These are phyloP conservation scores for Clarias laeviceps DNA, from an alignment of 2,797 vertebrate genomes.

Conservation along the genomic window DNA sequence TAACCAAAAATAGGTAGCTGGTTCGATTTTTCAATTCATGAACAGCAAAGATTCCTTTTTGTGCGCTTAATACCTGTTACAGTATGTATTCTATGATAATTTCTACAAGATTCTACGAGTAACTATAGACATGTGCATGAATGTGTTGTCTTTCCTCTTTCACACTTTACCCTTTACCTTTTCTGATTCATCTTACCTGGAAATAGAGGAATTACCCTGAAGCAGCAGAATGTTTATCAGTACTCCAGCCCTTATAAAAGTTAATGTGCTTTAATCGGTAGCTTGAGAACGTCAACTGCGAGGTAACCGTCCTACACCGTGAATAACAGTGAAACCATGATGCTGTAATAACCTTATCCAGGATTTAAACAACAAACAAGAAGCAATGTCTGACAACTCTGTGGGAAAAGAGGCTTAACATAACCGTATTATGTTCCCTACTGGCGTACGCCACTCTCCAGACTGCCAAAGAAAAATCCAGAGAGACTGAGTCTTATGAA, in stretches of 20 bases:
- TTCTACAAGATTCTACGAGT: too few relatives aligned
- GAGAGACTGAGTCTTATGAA: conserved; percentile 7
- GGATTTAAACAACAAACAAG: conserved; percentile 3
- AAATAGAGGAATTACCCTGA: background rate
- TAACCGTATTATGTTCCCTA: conserved; percentile 26
- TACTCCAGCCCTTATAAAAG: background rate
- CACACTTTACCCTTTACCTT: background rate
- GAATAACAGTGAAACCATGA: background rate
- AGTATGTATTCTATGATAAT: too few relatives aligned
- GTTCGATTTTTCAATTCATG: background rate
- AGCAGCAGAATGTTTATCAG: background rate
- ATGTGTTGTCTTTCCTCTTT: background rate
- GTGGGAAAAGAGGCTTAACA: conserved; percentile 35
- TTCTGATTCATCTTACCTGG: background rate
- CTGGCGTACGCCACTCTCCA: conserved; percentile 39
- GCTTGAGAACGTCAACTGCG: too few relatives aligned
- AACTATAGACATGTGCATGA: too few relatives aligned
- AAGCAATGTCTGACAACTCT: conserved; percentile 23
- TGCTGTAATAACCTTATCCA: conserved; percentile 2
- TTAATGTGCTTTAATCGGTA: background rate
- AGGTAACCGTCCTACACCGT: background rate
- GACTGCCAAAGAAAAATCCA: conserved; percentile 20
- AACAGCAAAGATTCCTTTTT: too few relatives aligned
- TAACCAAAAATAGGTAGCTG: background rate
- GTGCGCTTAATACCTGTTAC: too few relatives aligned